Evolutionary conservation across 1,140 invertebrate genomes (phyloP), one percentile per base, ranked within the genome.

Genomic region (Monochamus saltuarius): DNA sequence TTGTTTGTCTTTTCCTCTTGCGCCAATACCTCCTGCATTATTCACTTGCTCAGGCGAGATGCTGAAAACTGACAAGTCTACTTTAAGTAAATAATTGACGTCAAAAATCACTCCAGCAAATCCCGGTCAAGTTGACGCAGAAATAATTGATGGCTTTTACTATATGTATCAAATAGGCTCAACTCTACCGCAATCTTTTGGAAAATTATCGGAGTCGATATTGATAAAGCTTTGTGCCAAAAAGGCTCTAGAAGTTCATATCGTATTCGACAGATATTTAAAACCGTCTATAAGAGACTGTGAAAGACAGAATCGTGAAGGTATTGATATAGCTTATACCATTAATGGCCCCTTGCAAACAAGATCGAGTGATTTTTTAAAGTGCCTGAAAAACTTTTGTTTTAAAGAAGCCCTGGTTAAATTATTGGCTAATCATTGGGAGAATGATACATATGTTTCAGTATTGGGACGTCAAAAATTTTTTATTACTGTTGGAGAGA

Each of bases 331-430:
- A 13, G 14, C 52, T 14, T 54, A 13, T 19, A 39, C 19, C 13
- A 54, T 50, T 16, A 34, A 34, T 29, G 47, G 34, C 1, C 6
- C 66, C 52, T 35, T 56, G 39, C 71, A 75, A 69, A 65, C 46
- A 4, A 71, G 72, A 68, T 63, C 73, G 1, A 65, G 46, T 7
- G 40, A 68, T 67, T 71, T 73, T 68, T 60, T 65, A 6, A 36
- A 66, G 67, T 64, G 56, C 38, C 38, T 73, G 8, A 71, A 71
- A 62, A 73, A 69, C 66, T 64, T 42, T 61, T 51, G 38, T n/a
- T 75, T 75, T 36, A 75, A 75, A 65, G 70, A 71, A 42, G 66
- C 63, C 54, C 45, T 73, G 14, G 70, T 74, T 9, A 34, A 54
- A 17, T 71, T 74, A 57, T 47, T 74, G 29, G 56, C 67, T 53